Evolutionary conservation across 2,797 vertebrate genomes (phyloP).

Genomic region (Xenopus petersii): DNA sequence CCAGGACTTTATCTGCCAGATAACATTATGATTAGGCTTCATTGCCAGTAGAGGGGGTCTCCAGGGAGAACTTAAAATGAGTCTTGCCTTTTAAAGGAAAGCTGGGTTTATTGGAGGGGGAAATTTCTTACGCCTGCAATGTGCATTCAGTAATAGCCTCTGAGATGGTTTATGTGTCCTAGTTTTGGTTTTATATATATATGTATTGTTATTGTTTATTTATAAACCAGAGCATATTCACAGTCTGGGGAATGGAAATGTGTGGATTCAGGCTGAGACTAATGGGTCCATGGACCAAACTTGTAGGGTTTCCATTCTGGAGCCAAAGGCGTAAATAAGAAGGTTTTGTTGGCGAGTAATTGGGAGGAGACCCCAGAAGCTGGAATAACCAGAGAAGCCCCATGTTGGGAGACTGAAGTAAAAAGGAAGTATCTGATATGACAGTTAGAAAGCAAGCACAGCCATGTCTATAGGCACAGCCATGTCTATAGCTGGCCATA

Average conservation of each 20-base stretch:
- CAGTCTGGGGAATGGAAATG: background rate
- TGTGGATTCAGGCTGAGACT: background rate
- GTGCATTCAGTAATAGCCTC: background rate
- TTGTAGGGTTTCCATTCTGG: background rate
- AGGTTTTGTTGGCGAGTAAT: no score
- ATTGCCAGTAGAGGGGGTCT: background rate
- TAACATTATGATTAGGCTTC: slow-evolving; percentile 19
- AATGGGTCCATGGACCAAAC: background rate
- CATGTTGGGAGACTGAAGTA: no score
- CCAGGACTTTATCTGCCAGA: slow-evolving; percentile 25
- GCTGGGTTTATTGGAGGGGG: background rate
- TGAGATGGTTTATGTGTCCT: background rate
- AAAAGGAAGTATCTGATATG: no score
- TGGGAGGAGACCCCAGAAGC: no score
- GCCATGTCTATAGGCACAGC: no score
- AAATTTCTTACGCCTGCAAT: background rate
- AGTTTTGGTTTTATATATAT: background rate
- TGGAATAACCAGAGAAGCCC: no score
- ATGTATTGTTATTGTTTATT: background rate
- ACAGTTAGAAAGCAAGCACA: no score
- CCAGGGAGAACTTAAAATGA: slow-evolving; percentile 4
- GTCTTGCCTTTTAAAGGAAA: slow-evolving; percentile 29
- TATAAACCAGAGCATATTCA: background rate
- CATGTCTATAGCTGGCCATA: no score
- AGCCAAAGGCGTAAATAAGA: no score